These are phyloP conservation scores for Achlya flavicornis DNA, from an alignment of 2,888 invertebrate species.

Conservation along the genomic window DNA sequence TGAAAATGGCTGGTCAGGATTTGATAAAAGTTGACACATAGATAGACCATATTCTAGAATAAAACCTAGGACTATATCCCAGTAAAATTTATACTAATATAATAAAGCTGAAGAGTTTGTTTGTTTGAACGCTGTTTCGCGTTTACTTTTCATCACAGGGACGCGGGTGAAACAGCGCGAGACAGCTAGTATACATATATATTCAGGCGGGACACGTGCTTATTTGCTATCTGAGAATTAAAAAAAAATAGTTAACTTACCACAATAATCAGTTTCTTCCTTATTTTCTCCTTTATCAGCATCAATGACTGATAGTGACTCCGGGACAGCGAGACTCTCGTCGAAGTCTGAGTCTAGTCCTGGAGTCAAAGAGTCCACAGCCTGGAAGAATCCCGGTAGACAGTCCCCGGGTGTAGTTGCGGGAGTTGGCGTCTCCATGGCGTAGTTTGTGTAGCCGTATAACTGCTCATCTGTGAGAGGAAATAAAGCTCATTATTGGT, in stretches of 20 bases:
- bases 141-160: too few species aligned
- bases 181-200: too few species aligned
- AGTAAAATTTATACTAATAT: too few species aligned
- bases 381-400: conserved; percentile 75
- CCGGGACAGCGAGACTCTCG: conserved; percentile 90
- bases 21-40: too few species aligned
- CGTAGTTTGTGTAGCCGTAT: conserved; percentile 78
- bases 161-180: too few species aligned
- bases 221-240: too few species aligned
- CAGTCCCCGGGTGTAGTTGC: conserved; percentile 65
- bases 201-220: too few species aligned
- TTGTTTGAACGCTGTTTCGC: too few species aligned
- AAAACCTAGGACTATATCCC: too few species aligned
- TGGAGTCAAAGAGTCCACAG: conserved; percentile 80
- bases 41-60: too few species aligned
- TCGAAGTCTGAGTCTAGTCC: conserved; percentile 89
- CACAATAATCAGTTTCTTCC: conserved; percentile 59
- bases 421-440: conserved; percentile 76
- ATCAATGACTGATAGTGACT: conserved; percentile 88
- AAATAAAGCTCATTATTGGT: neutral
- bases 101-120: too few species aligned
- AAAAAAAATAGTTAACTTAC: conserved; percentile 34
- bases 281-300: conserved; percentile 67
- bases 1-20: too few species aligned
- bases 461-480: conserved; percentile 69